Evolutionary conservation across 2,797 vertebrate genomes (phyloP), one percentile per base, ranked within the genome.

Genomic region (Chaetophractus vellerosus): DNA sequence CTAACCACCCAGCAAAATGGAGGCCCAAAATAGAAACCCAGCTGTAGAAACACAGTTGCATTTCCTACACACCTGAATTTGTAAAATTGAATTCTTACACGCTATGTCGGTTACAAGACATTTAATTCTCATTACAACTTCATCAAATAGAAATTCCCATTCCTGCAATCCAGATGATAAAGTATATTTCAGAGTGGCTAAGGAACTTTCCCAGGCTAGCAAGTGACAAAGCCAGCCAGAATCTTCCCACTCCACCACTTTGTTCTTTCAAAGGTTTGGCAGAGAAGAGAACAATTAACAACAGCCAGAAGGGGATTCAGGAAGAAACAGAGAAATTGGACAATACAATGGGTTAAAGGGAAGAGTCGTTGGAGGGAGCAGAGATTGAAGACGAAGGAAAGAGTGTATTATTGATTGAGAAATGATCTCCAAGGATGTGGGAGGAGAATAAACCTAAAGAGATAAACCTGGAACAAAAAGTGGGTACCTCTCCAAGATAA

Each of bases 191-290:
- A 36, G 55, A 33, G 71, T 85, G 33, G 55, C 31, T 33, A 23
- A 71, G 55, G 48, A 52, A 72, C 24, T 64, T 83, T 48, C 50
- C 48, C 24, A 68, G 83, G 11, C 61, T 21, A 71, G 63, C 52
- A 63, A 45, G 12, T 61, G 50, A 31, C 57, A 68, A 68, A 61
- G 52, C 10, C 15, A 61, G 50, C 36, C 48, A 63, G 15, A 24
- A 24, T 61, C 45, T 91, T 59, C 50, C 26, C 12, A 48, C 4
- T 10, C 16, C 21, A 45, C 5, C 41, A 52, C 31, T 71, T 84
- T 41, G n/a, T 33, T 80, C 33, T 90, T 86, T 74, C 66, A 69
- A 80, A 93, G 48, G 4, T 72, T 84, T 68, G 74, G 33, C 45
- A 81, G 31, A 76, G 61, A 75, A 93, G 55, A 78, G 28, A 68